These are phyloP conservation scores for Rhea americana DNA, from an alignment of 2,113 vertebrate species.

Conservation along the genomic window DNA sequence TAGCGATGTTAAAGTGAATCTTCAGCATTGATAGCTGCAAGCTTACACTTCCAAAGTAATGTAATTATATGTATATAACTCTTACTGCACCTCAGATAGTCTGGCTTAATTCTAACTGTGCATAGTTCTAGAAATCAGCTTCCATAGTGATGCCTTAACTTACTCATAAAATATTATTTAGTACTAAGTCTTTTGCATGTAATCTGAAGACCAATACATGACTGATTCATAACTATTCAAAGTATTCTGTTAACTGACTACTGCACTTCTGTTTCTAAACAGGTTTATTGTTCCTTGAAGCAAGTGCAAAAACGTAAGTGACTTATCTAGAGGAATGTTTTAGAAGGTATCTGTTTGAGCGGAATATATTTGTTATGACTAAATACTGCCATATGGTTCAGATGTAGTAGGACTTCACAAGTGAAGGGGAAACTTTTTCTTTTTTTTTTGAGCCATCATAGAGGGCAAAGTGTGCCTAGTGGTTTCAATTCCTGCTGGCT, in stretches of 20 bases:
- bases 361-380: not conserved
- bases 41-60: not conserved
- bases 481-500: not conserved
- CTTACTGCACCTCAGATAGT: not conserved
- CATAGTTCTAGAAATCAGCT: not conserved
- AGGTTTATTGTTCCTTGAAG: constrained; percentile 97
- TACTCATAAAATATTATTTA: not conserved
- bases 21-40: not conserved
- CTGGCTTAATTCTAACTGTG: not conserved
- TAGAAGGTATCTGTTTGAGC: not conserved
- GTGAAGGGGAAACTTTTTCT: too few species aligned
- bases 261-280: constrained; percentile 69
- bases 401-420: not conserved
- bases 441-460: not conserved
- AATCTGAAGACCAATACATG: fast-evolving
- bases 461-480: not conserved
- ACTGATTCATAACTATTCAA: not conserved
- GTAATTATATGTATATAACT: not conserved
- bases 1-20: not conserved
- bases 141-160: not conserved
- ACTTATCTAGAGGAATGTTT: not conserved
- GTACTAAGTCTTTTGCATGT: not conserved
- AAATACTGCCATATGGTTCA: not conserved
- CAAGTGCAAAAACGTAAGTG: constrained; percentile 98
- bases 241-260: constrained; percentile 26